A percentile compares a stretch with the other conserved stretches of the same genome.
phyloP scores from a whole-genome alignment of 2,797 vertebrate genomes.

The Anolis apletophallus region DNA sequence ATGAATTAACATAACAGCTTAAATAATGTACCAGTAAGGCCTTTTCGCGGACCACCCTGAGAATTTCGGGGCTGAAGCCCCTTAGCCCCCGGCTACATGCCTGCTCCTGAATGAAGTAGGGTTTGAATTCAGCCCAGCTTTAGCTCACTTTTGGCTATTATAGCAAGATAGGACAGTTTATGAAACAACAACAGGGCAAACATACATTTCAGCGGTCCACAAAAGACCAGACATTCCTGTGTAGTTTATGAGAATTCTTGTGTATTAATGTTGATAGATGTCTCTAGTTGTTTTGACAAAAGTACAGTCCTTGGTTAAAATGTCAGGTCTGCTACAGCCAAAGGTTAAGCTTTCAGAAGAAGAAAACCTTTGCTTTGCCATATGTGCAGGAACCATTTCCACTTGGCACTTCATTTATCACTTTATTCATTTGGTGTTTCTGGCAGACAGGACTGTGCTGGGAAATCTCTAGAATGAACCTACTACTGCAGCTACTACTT shows the following conservation, averaged over 20 bases:
- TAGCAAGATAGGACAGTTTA: no score
- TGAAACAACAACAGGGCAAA: neutral
- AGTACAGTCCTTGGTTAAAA: conserved; percentile 29
- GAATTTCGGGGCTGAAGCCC: no score
- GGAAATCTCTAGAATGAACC: neutral
- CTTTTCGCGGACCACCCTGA: no score
- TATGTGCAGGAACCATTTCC: neutral
- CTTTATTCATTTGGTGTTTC: conserved; percentile 12
- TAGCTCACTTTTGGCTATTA: no score
- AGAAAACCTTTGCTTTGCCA: conserved; percentile 27
- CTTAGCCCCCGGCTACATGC: no score
- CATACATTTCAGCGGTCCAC: neutral
- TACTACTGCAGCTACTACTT: neutral
- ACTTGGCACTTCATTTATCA: conserved; percentile 25
- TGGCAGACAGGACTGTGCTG: neutral
- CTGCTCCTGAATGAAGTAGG: no score
- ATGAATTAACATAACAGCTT: no score
- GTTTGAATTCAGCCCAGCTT: no score
- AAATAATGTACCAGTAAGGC: no score
- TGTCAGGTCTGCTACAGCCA: conserved; percentile 19
- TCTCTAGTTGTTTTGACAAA: conserved; percentile 27
- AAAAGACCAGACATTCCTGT: conserved; percentile 21
- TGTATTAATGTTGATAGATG: conserved; percentile 8
- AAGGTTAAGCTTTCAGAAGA: conserved; percentile 33
- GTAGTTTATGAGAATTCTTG: conserved; percentile 9